phyloP scores from a whole-genome alignment of 2,797 vertebrate genomes.

The Artibeus jamaicensis region DNA sequence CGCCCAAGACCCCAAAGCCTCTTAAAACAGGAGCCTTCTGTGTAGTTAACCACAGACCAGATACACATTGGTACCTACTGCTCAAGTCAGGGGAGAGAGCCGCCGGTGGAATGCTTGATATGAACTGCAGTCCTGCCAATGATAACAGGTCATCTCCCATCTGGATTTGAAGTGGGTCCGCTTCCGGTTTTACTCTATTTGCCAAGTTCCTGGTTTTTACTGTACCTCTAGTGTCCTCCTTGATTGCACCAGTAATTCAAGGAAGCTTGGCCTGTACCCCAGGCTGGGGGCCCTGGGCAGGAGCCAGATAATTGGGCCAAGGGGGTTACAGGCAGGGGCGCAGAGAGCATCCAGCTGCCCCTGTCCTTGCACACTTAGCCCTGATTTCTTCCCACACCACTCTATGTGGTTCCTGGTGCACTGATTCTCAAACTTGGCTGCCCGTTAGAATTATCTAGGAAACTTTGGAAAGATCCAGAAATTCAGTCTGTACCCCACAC shows the following conservation, averaged over 20 bases:
- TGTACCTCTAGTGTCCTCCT: neutral
- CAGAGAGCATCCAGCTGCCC: neutral
- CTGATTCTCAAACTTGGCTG: neutral
- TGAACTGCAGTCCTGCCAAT: neutral
- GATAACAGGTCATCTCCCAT: neutral
- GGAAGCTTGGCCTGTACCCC: neutral
- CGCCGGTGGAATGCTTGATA: rapidly evolving
- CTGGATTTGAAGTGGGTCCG: neutral
- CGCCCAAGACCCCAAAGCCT: neutral
- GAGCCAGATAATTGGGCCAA: neutral
- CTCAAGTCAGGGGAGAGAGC: too few relatives aligned
- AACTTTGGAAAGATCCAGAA: neutral
- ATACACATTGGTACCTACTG: neutral
- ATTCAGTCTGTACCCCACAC: neutral
- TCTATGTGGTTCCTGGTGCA: neutral
- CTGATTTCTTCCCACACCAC: neutral
- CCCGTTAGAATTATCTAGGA: neutral
- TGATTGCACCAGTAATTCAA: neutral
- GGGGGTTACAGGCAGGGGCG: neutral
- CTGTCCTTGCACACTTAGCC: neutral
- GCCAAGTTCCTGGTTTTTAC: neutral
- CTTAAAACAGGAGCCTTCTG: conserved; percentile 15
- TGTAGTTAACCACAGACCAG: neutral
- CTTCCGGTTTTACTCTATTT: neutral
- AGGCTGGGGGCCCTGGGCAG: neutral